Evolutionary conservation across 2,797 vertebrate genomes (phyloP).

Genomic region (Propithecus deckenii): DNA sequence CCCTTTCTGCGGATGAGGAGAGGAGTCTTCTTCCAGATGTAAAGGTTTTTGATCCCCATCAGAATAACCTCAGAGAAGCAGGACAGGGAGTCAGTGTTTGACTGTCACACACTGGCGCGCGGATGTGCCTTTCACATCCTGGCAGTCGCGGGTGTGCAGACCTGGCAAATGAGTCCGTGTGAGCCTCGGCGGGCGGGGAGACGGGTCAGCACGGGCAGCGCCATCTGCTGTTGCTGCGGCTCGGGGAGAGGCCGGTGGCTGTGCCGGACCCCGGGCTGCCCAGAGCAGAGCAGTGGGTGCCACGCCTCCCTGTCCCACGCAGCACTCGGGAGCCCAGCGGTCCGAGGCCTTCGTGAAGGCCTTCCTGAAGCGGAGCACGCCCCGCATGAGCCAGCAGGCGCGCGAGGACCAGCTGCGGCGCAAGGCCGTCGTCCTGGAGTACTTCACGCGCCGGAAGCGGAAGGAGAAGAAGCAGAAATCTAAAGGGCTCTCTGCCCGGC

Average conservation of each 20-base stretch:
- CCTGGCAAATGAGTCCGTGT: neutral
- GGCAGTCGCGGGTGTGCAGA: too few relatives aligned
- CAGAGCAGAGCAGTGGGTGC: neutral
- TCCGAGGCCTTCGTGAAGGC: constrained; percentile 87
- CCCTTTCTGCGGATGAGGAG: neutral
- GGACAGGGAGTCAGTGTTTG: neutral
- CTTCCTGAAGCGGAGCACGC: constrained; percentile 89
- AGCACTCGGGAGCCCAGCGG: constrained; percentile 81
- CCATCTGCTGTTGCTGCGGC: neutral
- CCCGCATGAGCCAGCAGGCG: constrained; percentile 51
- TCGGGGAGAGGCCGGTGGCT: accelerated
- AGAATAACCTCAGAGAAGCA: neutral
- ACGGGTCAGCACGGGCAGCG: neutral
- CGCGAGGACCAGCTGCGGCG: constrained; percentile 81
- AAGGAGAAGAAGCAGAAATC: constrained; percentile 83
- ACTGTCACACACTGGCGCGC: neutral
- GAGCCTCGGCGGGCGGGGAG: neutral
- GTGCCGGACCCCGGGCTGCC: neutral
- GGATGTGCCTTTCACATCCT: neutral
- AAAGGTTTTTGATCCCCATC: neutral
- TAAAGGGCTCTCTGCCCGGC: constrained; percentile 90
- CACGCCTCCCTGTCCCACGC: accelerated
- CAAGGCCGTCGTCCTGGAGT: constrained; percentile 91
- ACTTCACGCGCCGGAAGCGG: constrained; percentile 75
- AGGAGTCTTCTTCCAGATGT: neutral